Percentiles rank a stretch among this genome's conserved stretches.
Evolutionary conservation across 2,113 vertebrate species (phyloP).

Genomic region (Mystacornis crossleyi): DNA sequence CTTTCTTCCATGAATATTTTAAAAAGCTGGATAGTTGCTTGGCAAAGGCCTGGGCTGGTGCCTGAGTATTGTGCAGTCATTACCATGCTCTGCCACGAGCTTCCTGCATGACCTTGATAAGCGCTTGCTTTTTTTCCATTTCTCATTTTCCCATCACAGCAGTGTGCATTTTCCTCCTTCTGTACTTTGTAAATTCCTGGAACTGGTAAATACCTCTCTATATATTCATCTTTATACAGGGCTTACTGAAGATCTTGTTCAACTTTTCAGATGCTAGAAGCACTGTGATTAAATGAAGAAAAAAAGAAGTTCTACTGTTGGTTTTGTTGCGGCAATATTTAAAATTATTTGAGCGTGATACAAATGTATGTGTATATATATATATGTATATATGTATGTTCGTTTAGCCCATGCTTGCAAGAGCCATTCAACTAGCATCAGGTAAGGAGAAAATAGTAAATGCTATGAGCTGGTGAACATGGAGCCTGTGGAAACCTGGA

Average conservation of each 20-base stretch:
- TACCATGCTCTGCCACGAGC: neutral
- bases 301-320: neutral
- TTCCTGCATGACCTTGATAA: neutral
- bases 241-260: neutral
- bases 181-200: neutral
- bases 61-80: neutral
- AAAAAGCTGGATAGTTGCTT: neutral
- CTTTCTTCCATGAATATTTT: neutral
- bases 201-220: neutral
- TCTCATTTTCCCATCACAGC: neutral
- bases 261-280: neutral
- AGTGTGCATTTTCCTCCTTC: neutral
- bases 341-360: neutral
- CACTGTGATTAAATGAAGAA: neutral
- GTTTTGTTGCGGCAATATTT: neutral
- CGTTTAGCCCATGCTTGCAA: neutral
- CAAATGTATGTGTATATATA: neutral
- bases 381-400: neutral
- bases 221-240: neutral
- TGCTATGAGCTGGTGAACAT: neutral
- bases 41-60: neutral
- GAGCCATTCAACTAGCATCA: neutral
- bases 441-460: neutral
- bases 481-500: neutral
- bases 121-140: neutral